Percentiles rank a stretch among this genome's conserved stretches.
phyloP scores from a whole-genome alignment of 2,113 vertebrate genomes.

The Hippocampus guttulatus region DNA sequence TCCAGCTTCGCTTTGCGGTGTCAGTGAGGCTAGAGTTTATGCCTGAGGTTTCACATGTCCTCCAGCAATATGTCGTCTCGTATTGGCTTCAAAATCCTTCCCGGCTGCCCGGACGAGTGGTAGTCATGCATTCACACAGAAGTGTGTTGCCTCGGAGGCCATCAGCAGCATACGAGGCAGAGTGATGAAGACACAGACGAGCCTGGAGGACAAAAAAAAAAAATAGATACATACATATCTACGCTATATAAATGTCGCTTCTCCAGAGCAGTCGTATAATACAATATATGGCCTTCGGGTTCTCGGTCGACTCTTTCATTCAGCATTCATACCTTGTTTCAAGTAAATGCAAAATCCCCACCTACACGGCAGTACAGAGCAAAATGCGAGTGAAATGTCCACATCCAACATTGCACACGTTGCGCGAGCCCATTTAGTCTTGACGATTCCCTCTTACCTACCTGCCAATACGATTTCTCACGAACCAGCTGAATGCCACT shows the following conservation, averaged over 20 bases:
- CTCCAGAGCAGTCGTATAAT: conserved; percentile 27
- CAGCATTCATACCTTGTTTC: conserved; percentile 17
- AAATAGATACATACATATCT: conserved; percentile 7
- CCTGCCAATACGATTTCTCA: background rate
- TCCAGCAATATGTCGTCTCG: conserved; percentile 50
- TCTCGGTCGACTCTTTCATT: conserved; percentile 13
- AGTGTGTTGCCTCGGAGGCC: conserved; percentile 52
- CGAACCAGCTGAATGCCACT: background rate
- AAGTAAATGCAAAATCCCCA: conserved; percentile 20
- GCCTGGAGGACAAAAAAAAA: conserved; percentile 33
- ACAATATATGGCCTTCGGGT: conserved; percentile 23
- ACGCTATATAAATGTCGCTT: conserved; percentile 36
- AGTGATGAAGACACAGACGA: conserved; percentile 44
- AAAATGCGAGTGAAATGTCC: background rate
- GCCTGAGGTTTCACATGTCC: conserved; percentile 38
- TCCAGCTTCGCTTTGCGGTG: background rate
- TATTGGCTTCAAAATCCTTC: conserved; percentile 57
- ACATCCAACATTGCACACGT: background rate
- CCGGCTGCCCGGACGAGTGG: conserved; percentile 56
- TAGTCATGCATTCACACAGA: conserved; percentile 59
- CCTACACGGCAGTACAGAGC: conserved; percentile 11
- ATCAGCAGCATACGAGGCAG: conserved; percentile 32
- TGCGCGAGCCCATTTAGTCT: background rate
- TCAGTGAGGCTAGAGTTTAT: conserved; percentile 27
- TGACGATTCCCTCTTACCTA: background rate